These are phyloP conservation scores for Gymnobelideus leadbeateri DNA, from an alignment of 2,113 vertebrate genomes.

Conservation along the genomic window DNA sequence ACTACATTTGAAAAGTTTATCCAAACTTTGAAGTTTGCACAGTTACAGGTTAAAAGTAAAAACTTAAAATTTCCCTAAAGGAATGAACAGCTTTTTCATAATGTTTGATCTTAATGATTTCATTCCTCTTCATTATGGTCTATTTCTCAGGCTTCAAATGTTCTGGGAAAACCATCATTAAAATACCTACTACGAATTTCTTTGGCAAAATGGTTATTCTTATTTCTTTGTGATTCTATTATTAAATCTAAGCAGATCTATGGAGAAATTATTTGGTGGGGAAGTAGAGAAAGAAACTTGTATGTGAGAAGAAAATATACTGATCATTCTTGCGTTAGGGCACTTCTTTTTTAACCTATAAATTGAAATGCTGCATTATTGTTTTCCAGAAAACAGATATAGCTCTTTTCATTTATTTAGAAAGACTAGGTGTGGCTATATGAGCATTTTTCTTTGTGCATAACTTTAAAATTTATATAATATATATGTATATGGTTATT, in stretches of 20 bases:
- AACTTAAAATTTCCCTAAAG: neutral
- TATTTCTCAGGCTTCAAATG: neutral
- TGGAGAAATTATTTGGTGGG: neutral
- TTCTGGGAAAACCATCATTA: neutral
- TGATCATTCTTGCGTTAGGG: slow-evolving; percentile 8
- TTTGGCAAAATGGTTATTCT: slow-evolving; percentile 60
- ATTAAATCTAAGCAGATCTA: slow-evolving; percentile 35
- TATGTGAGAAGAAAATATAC: slow-evolving; percentile 16
- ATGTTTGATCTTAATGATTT: neutral
- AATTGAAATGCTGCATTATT: slow-evolving; percentile 13
- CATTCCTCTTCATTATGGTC: neutral
- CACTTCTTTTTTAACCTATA: neutral
- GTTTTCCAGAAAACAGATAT: neutral
- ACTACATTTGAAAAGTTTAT: neutral
- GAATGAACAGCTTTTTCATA: neutral
- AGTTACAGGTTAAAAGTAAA: neutral
- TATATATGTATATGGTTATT: too few species aligned
- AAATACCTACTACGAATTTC: neutral
- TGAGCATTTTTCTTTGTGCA: neutral
- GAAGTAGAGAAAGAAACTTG: slow-evolving; percentile 1
- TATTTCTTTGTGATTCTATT: slow-evolving; percentile 24
- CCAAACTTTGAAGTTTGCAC: neutral
- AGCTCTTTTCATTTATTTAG: slow-evolving; percentile 22
- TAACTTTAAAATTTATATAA: slow-evolving; percentile 21
- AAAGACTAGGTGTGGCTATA: slow-evolving; percentile 19